Conservation (phyloP, 2,888 invertebrate species). For the Lasius platythorax region DNA sequence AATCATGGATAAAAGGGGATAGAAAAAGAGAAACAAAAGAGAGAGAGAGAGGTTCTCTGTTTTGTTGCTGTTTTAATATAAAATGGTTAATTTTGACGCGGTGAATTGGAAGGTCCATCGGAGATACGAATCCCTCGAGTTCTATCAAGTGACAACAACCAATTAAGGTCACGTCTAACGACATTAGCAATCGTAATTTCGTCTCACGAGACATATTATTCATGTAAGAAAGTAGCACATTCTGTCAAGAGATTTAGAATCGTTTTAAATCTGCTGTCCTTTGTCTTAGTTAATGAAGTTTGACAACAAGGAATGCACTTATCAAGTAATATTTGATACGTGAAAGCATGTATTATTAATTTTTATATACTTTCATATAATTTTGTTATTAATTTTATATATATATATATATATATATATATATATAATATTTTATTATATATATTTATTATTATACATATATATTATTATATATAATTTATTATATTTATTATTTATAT, state of each 20-base stretch:
- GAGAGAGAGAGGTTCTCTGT: not conserved
- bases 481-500: no score
- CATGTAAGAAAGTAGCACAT: constrained; percentile 3
- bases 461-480: no score
- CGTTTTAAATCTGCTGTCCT: not conserved
- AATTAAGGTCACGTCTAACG: constrained; percentile 18
- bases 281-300: not conserved
- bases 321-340: not conserved
- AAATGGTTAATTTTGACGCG: constrained; percentile 19
- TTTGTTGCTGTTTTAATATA: not conserved
- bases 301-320: not conserved
- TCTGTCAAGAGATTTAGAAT: constrained; percentile 11
- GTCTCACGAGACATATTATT: not conserved
- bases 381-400: no score
- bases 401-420: no score
- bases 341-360: not conserved
- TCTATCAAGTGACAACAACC: not conserved
- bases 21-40: not conserved
- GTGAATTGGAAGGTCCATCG: not conserved
- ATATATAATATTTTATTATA: no score
- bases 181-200: not conserved
- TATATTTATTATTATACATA: no score
- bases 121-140: not conserved
- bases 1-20: not conserved
- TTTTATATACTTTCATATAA: not conserved